Evolutionary conservation across 2,113 vertebrate genomes (phyloP).

Genomic region (Saccopteryx bilineata): DNA sequence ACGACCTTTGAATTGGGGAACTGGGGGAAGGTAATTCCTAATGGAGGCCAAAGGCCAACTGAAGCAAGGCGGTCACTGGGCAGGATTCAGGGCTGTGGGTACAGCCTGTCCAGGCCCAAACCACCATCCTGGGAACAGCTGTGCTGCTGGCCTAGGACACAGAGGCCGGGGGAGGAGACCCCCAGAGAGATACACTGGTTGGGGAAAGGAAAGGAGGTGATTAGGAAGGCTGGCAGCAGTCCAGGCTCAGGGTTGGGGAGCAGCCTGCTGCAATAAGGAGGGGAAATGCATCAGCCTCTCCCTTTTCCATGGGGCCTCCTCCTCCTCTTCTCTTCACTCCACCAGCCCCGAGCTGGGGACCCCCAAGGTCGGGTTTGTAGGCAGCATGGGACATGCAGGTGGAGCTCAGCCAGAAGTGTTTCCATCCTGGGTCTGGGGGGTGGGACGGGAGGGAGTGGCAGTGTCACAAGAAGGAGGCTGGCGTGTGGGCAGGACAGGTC

Average conservation of each 20-base stretch:
- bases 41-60: background rate
- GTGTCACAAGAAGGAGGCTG: background rate
- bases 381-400: slow-evolving; percentile 37
- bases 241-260: background rate
- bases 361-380: background rate
- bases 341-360: background rate
- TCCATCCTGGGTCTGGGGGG: background rate
- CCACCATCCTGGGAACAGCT: slow-evolving; percentile 56
- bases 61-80: background rate
- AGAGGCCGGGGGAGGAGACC: background rate
- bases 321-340: background rate
- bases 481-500: background rate
- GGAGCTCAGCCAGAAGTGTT: slow-evolving; percentile 61
- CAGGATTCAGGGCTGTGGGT: background rate
- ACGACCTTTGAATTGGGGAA: slow-evolving; percentile 35
- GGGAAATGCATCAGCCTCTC: background rate
- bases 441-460: too few species aligned
- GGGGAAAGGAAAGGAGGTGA: slow-evolving; percentile 49
- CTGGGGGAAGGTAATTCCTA: background rate
- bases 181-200: slow-evolving; percentile 58
- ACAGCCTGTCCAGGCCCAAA: background rate
- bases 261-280: background rate
- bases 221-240: slow-evolving; percentile 23
- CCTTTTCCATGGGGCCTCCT: background rate
- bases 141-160: slow-evolving; percentile 20